Conservation (phyloP, 2,113 vertebrate genomes). For the Illadopsis cleaveri region DNA sequence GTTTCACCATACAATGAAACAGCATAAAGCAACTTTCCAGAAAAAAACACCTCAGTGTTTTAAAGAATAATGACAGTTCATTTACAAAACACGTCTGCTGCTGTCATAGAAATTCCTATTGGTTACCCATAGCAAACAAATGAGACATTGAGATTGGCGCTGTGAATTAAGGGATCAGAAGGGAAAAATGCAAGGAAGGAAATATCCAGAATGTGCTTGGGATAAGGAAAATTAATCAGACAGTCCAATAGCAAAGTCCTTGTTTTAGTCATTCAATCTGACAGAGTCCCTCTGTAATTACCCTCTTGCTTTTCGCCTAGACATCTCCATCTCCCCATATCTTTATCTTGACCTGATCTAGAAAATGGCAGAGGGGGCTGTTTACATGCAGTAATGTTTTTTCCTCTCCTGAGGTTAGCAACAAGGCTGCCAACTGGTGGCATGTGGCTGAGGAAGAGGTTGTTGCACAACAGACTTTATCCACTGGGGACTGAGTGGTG, state of each 20-base stretch:
- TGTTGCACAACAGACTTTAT: neutral
- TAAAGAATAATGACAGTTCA: constrained; percentile 1
- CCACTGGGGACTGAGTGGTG: neutral
- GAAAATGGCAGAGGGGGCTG: neutral
- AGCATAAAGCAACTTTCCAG: constrained; percentile 34
- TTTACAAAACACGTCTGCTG: neutral
- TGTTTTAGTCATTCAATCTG: neutral
- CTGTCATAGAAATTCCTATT: neutral
- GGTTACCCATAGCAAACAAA: neutral
- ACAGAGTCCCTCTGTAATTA: neutral
- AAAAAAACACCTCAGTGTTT: constrained; percentile 15
- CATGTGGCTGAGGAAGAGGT: neutral
- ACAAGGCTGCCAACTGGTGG: neutral
- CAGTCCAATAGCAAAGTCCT: neutral
- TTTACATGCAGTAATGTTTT: neutral
- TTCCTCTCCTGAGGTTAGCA: neutral
- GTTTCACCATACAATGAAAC: constrained; percentile 24
- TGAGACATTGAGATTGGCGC: neutral
- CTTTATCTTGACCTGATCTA: neutral
- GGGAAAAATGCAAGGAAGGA: neutral
- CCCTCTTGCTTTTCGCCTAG: neutral
- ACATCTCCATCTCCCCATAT: neutral
- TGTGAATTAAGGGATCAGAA: neutral
- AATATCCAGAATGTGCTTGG: neutral
- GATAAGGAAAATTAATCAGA: neutral